Conservation (phyloP, 1,140 invertebrate genomes). For the Whitmania pigra region DNA sequence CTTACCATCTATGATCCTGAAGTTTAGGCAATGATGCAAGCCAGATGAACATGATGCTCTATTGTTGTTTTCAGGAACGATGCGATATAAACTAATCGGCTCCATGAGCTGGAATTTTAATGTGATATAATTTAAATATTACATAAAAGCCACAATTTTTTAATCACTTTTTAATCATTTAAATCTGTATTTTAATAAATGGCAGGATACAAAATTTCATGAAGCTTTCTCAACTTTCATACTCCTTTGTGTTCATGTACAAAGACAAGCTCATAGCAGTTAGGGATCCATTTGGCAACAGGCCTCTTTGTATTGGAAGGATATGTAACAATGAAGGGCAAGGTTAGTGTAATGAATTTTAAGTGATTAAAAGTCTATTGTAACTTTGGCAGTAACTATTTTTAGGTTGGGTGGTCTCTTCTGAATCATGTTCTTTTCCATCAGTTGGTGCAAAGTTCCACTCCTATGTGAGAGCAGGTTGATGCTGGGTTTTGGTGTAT, state of each 20-base stretch:
- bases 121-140: too few relatives aligned
- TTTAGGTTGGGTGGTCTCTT: conserved; percentile 82
- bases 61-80: too few relatives aligned
- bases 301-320: conserved; percentile 83
- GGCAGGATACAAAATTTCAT: conserved; percentile 73
- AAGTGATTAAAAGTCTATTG: neutral
- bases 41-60: too few relatives aligned
- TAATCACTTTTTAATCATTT: too few relatives aligned
- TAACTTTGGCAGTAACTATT: conserved; percentile 2
- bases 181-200: neutral
- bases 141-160: too few relatives aligned
- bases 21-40: too few relatives aligned
- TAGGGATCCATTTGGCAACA: conserved; percentile 85
- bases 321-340: neutral
- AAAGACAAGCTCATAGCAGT: conserved; percentile 86
- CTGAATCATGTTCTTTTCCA: conserved; percentile 87
- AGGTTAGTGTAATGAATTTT: neutral
- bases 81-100: too few relatives aligned
- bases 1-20: too few relatives aligned
- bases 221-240: conserved; percentile 74
- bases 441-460: conserved; percentile 62
- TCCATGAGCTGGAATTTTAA: too few relatives aligned
- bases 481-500: neutral
- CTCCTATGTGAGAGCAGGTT: conserved; percentile 39
- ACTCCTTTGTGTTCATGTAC: conserved; percentile 85